Base-by-base conservation (phyloP, 2,113 vertebrate genomes). In the Sigmodon hispidus region DNA sequence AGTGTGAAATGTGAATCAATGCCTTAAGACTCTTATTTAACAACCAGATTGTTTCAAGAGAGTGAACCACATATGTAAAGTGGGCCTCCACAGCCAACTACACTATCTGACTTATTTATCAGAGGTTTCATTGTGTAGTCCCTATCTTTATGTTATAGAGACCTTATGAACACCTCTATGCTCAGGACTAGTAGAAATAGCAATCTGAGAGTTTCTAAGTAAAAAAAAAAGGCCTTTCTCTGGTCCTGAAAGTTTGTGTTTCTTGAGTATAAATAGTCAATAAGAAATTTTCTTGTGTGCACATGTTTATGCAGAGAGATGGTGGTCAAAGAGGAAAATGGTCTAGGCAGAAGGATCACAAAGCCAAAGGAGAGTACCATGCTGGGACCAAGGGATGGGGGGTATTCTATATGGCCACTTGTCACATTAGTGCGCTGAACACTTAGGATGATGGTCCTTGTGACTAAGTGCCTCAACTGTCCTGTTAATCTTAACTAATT, bases 21-120 rank as follows among this genome's bases (percentile, higher is more conserved):
- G 69, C 81, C 80, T 91, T 89, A 79, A 90, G 57, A 83, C 89
- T n/a, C 77, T 91, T 79, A 92, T 87, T 97, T 96, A 94, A 94
- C 59, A 87, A 91, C 55, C 72, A 94, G 86, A 91, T 89, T 90
- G 55, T 96, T 87, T 55, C 3, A 45, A 91, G 57, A 95, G 93
- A 92, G 91, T 75, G 86, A 95, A 57, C 69, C 43, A 2, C 72
- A 12, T 22, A 43, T 79, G 63, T 6, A 87, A 91, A 5, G 21
- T 45, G 16, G 50, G 11, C 21, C 29, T 5, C 5, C 76, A 7
- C n/a, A 26, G 31, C 15, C 9, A 40, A 2, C 12, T 1, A 6
- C 48, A 31, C 52, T 48, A 13, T 70, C 73, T 70, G 55, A 36
- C 22, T 45, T n/a, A 22, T 2, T n/a, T 31, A 61, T 21, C 24